Evolutionary conservation across 2,797 vertebrate species (phyloP), one percentile per base, ranked within the genome.

Genomic region (Mastacembelus armatus): DNA sequence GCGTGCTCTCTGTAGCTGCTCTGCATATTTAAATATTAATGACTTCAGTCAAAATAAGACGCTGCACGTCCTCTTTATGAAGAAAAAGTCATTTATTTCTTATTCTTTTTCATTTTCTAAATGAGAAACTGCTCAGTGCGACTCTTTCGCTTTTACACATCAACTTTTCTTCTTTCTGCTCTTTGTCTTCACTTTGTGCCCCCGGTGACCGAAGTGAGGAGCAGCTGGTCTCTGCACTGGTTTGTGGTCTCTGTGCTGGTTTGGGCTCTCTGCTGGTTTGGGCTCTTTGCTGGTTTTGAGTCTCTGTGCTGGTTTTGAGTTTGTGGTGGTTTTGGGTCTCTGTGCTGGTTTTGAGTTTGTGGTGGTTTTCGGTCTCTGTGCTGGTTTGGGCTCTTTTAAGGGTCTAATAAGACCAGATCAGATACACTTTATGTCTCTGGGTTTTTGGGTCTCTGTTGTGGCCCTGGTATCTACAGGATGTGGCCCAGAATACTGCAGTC

Each of bases 21-120:
- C 70, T 69, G 80, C 81, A 55, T 74, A 50, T 71, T 92, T 86
- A 91, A 92, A 91, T 89, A 93, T 91, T 89, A 84, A 92, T 88
- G 77, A 52, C 49, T 71, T 45, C 58, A 74, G 81, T 84, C 78
- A 85, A 81, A 87, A 81, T 83, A 77, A 86, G 83, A 83, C 82
- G 76, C 85, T 88, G 78, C 74, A 77, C 79, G 50, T 66, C 71
- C 39, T 80, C 74, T 85, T 79, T 77, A 77, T 81, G 76, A 75
- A 51, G 78, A 68, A 82, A 77, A 80, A 64, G 22, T 67, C 40
- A 66, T 76, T 77, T 83, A 78, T 86, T 78, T 82, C 62, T 66
- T 54, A 69, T 85, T 75, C 73, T 77, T 79, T 86, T 84, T 85
- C 78, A 76, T 85, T 86, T 49, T 76, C 35, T 60, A 38, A 74